Evolutionary conservation across 2,113 vertebrate genomes (phyloP).

Genomic region (Nipponia nippon): DNA sequence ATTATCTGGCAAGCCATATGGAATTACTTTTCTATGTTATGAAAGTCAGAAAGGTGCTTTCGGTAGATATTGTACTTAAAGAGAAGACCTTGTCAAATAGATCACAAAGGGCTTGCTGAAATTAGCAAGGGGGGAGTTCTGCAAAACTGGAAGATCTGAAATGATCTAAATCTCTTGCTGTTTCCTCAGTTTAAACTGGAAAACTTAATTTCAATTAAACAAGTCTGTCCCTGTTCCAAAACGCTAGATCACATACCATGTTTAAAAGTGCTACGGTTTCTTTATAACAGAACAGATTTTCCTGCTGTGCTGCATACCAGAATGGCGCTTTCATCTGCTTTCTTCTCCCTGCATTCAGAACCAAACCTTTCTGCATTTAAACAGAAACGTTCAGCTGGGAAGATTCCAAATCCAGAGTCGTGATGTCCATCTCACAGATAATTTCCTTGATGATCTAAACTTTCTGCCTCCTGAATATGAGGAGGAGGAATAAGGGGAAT

Average conservation of each 20-base stretch:
- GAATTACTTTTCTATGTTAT: not conserved
- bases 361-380: conserved; percentile 75
- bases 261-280: not conserved
- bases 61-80: fast-evolving
- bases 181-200: not conserved
- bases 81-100: not conserved
- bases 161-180: not conserved
- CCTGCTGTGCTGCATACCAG: not conserved
- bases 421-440: conserved; percentile 63
- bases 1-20: not conserved
- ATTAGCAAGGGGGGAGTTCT: not conserved
- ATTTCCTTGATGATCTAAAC: conserved; percentile 80
- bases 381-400: conserved; percentile 81
- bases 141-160: not conserved
- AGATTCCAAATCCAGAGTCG: conserved; percentile 81
- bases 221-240: not conserved
- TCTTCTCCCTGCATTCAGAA: conserved; percentile 35
- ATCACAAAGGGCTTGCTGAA: not conserved
- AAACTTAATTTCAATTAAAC: not conserved
- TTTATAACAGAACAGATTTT: not conserved
- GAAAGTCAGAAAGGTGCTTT: not conserved
- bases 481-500: conserved; percentile 75
- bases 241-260: fast-evolving
- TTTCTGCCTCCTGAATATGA: conserved; percentile 81
- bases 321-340: conserved; percentile 13